Percentiles rank a stretch among this genome's conserved stretches.
Evolutionary conservation across 1,140 invertebrate species (phyloP).

Genomic region (Nephila pilipes): DNA sequence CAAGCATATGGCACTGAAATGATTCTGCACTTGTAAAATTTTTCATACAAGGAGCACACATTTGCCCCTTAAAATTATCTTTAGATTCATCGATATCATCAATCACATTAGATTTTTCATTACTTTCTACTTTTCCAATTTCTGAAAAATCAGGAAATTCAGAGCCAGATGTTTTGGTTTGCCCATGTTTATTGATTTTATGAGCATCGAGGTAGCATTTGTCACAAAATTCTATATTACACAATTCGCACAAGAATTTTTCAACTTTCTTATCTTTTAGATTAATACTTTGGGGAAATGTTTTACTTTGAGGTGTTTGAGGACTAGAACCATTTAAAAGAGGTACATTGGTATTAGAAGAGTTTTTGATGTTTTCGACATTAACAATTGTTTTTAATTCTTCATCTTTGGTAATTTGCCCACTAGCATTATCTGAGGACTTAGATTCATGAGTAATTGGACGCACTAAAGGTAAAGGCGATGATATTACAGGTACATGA

Average conservation of each 20-base stretch:
- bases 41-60: conserved; percentile 75
- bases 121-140: conserved; percentile 47
- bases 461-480: conserved; percentile 64
- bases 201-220: conserved; percentile 85
- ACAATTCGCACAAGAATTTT: conserved; percentile 82
- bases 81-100: conserved; percentile 57
- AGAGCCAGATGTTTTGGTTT: not conserved
- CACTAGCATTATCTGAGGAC: conserved; percentile 50
- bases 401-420: conserved; percentile 68
- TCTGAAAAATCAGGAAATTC: conserved; percentile 63
- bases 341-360: conserved; percentile 53
- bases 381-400: conserved; percentile 65
- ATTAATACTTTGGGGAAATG: conserved; percentile 38
- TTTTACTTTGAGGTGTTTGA: conserved; percentile 60
- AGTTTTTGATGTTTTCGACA: conserved; percentile 72
- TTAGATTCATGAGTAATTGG: conserved; percentile 42
- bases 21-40: conserved; percentile 71
- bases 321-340: conserved; percentile 75
- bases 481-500: conserved; percentile 75
- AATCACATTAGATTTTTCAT: conserved; percentile 28
- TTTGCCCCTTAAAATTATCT: conserved; percentile 52
- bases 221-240: conserved; percentile 85
- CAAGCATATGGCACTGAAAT: conserved; percentile 73
- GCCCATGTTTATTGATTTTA: conserved; percentile 83
- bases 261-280: conserved; percentile 79